Evolutionary conservation across 1,140 invertebrate genomes (phyloP).

Genomic region (Cyclina sinensis): DNA sequence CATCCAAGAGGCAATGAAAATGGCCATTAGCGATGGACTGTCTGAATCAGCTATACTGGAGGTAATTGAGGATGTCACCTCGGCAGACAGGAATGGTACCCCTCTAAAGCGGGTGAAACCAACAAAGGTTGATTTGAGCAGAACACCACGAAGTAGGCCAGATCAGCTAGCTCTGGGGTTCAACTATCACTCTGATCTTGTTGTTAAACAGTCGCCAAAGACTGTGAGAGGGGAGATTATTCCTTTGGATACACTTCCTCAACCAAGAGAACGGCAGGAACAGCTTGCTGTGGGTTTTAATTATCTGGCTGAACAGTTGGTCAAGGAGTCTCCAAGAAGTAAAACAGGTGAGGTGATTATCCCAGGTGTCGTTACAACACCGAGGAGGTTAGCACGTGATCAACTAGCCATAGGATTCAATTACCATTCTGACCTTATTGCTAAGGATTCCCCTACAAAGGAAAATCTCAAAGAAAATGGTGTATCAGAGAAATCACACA

Average conservation of each 20-base stretch:
- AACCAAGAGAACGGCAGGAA: conserved; percentile 11
- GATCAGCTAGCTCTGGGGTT: conserved; percentile 62
- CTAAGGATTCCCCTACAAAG: conserved; percentile 29
- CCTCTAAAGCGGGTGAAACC: neutral
- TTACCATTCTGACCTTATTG: conserved; percentile 57
- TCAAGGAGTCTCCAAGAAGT: conserved; percentile 44
- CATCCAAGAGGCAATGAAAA: conserved; percentile 53
- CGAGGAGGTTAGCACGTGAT: conserved; percentile 23
- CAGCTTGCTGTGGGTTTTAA: conserved; percentile 58
- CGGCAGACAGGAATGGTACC: neutral
- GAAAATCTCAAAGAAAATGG: neutral
- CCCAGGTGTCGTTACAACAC: conserved; percentile 24
- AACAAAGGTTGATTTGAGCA: conserved; percentile 21
- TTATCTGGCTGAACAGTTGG: conserved; percentile 46
- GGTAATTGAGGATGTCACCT: conserved; percentile 59
- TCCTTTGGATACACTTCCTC: conserved; percentile 13
- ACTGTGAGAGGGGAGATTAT: conserved; percentile 56
- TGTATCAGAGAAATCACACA: neutral
- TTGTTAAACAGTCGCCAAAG: conserved; percentile 50
- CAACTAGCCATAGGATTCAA: conserved; percentile 60
- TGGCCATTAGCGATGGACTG: conserved; percentile 44
- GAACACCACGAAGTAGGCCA: conserved; percentile 24
- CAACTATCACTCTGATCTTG: conserved; percentile 57
- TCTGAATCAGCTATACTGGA: conserved; percentile 58
- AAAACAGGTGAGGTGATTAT: conserved; percentile 9